Base-by-base conservation (phyloP, 2,113 vertebrate species). In the Anarhynchus alexandrinus region DNA sequence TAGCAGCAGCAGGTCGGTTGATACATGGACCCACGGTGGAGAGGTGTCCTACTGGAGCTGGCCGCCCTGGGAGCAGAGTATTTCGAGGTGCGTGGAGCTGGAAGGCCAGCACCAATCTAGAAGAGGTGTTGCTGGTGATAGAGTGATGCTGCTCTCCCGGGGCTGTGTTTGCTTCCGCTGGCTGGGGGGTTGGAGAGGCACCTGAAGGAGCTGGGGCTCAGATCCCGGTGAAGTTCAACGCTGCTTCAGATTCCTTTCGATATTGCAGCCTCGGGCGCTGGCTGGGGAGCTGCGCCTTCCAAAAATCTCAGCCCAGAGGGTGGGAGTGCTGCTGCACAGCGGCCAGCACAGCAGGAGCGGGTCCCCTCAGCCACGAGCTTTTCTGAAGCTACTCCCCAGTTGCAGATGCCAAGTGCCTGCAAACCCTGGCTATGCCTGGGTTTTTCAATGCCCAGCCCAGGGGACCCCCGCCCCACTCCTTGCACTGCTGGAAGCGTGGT, bases 21-120 rank as follows among this genome's bases (percentile, higher is more conserved):
- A 25, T 73, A 20, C 45, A 17, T 0, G 10, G 38, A 5, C 3
- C 25, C 0, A 0, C 1, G 59, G 26, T 26, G 15, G 57, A 15
- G 38, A 13, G 36, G 30, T 76, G 71, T 88, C 27, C 61, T 55
- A 65, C 69, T 13, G 81, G 67, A 57, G 32, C 47, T 71, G 78
- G 49, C 54, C 30, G 40, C 36, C 18, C 27, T 15, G 58, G 78
- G 42, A 66, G 57, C 69, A 5, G 30, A 4, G 22, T 2, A 4
- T 77, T 40, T 14, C 0, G 10, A 22, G 51, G 40, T 5, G 13
- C 1, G 0, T 34, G 36, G 40, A 59, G 38, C 19, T 16, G 59
- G 42, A 81, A 19, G 15, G 19, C 26, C 49, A 77, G 58, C 45
- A 58, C 13, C 21, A 2, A 9, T 1, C 15, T 49, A 0, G 12